phyloP scores from a whole-genome alignment of 2,113 vertebrate species.

The Eudyptes chrysolophus region DNA sequence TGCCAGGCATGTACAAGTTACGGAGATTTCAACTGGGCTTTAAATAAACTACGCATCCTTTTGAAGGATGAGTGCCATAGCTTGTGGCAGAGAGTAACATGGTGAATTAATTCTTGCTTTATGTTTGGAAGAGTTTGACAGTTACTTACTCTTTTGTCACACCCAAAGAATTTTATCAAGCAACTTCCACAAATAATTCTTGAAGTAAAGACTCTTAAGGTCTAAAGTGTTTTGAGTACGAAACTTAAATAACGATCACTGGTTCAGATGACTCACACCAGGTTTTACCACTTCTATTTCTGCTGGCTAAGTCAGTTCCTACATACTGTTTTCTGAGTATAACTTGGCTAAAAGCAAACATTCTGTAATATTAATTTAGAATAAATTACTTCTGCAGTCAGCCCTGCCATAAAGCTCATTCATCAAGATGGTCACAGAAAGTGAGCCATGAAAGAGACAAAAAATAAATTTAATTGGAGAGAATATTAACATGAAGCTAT shows the following conservation, averaged over 20 bases:
- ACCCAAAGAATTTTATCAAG: neutral
- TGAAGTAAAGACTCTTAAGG: neutral
- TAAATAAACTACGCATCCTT: neutral
- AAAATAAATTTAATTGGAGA: neutral
- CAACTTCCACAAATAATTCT: neutral
- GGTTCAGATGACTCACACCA: neutral
- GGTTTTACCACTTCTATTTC: neutral
- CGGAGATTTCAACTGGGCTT: neutral
- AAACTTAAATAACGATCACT: neutral
- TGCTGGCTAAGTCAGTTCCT: neutral
- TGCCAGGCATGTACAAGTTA: neutral
- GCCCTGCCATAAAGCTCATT: neutral
- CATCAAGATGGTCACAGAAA: neutral
- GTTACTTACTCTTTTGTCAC: neutral
- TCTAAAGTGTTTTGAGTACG: neutral
- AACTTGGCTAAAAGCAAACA: neutral
- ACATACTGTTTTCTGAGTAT: neutral
- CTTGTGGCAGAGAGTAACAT: neutral
- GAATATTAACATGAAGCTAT: neutral
- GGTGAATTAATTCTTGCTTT: neutral
- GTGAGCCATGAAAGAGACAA: neutral
- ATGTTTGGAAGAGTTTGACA: neutral
- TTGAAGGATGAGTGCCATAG: neutral
- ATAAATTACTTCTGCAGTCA: neutral
- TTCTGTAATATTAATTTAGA: neutral